A percentile compares a stretch with the other conserved stretches of the same genome.
Evolutionary conservation across 2,888 invertebrate species (phyloP).

Genomic region (Arrhopalites spinosus): DNA sequence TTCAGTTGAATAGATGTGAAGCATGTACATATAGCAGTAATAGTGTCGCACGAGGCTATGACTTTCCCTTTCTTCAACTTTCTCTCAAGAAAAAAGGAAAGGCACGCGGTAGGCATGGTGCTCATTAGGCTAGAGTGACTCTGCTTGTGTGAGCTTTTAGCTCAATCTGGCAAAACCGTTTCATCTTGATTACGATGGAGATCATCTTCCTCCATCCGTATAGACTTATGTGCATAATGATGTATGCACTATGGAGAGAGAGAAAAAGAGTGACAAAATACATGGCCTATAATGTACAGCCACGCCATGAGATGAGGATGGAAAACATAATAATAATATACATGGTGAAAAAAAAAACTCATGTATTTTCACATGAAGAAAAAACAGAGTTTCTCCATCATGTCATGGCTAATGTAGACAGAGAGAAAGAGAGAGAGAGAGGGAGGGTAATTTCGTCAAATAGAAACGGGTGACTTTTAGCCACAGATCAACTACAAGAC

Average conservation of each 20-base stretch:
- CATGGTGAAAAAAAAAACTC: no score
- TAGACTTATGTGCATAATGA: no score
- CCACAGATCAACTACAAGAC: slow-evolving; percentile 18
- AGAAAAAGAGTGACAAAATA: no score
- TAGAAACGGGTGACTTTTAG: slow-evolving; percentile 15
- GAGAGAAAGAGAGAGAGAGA: neutral
- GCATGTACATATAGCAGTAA: neutral
- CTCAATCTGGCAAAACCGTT: slow-evolving; percentile 41
- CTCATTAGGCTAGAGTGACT: slow-evolving; percentile 34
- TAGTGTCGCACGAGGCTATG: neutral
- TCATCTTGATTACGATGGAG: slow-evolving; percentile 44
- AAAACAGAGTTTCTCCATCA: slow-evolving; percentile 12
- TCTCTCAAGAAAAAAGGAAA: neutral
- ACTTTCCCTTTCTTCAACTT: no score
- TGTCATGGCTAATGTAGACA: slow-evolving; percentile 7
- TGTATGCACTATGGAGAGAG: no score
- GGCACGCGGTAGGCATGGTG: slow-evolving; percentile 3
- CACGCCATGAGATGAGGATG: no score
- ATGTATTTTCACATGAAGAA: no score
- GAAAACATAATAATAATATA: no score
- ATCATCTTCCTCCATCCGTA: slow-evolving; percentile 32
- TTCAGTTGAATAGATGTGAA: neutral
- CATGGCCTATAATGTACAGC: no score
- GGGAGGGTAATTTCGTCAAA: slow-evolving; percentile 19
- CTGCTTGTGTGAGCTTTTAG: slow-evolving; percentile 12